A percentile compares a stretch with the other conserved stretches of the same genome.
These are phyloP conservation scores for Rhynchophorus ferrugineus DNA, from an alignment of 1,140 invertebrate species.

Conservation along the genomic window DNA sequence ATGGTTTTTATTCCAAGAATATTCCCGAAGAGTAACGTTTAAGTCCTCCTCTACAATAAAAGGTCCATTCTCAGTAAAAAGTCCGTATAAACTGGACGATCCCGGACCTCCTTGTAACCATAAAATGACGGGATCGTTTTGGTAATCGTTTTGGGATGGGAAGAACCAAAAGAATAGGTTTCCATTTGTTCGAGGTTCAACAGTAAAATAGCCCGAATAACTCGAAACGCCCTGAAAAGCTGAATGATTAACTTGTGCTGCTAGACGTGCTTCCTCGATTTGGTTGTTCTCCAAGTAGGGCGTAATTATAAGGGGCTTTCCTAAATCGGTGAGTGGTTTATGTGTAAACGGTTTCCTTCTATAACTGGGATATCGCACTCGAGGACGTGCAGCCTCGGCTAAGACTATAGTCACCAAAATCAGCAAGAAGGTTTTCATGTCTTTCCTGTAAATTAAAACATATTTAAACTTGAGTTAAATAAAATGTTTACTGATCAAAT, in stretches of 20 bases:
- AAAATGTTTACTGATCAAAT: too few species aligned
- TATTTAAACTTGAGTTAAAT: too few species aligned
- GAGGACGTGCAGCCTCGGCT: too few species aligned
- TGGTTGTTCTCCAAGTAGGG: constrained; percentile 44
- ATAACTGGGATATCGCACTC: too few species aligned
- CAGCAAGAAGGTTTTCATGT: too few species aligned
- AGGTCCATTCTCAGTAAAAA: constrained; percentile 64
- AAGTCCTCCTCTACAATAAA: constrained; percentile 42
- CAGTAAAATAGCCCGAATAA: constrained; percentile 63
- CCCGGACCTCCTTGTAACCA: constrained; percentile 74
- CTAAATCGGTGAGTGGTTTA: neutral
- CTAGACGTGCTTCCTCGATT: constrained; percentile 34
- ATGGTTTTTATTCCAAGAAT: constrained; percentile 65
- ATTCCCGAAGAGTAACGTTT: constrained; percentile 44
- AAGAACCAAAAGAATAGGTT: constrained; percentile 76
- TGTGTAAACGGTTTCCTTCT: too few species aligned
- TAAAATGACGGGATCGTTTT: constrained; percentile 55
- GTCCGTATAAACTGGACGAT: constrained; percentile 57
- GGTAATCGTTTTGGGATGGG: constrained; percentile 46
- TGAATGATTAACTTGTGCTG: constrained; percentile 5
- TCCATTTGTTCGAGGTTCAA: constrained; percentile 53
- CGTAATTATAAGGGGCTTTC: constrained; percentile 44
- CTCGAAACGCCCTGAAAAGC: constrained; percentile 23
- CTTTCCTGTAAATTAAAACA: too few species aligned
- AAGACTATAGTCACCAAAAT: too few species aligned